These are phyloP conservation scores for Boulengeromyrus knoepffleri DNA, from an alignment of 2,113 vertebrate species.

Conservation along the genomic window DNA sequence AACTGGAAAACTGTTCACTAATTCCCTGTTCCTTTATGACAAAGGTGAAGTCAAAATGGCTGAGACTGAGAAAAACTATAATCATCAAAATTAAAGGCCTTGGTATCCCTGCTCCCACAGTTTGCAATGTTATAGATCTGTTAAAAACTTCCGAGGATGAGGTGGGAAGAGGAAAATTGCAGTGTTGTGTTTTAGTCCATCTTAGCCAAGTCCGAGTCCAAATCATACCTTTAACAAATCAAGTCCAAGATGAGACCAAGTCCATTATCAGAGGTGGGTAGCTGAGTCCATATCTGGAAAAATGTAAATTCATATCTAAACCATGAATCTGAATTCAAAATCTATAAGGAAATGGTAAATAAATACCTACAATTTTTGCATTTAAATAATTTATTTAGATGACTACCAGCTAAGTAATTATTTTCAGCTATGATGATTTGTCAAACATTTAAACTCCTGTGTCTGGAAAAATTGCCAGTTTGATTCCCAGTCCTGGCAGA, in stretches of 20 bases:
- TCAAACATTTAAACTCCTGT: background rate
- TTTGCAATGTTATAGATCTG: background rate
- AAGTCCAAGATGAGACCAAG: background rate
- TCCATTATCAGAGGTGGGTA: background rate
- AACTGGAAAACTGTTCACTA: background rate
- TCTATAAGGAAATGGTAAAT: background rate
- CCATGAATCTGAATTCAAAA: background rate
- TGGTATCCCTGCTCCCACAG: background rate
- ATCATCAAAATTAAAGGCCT: background rate
- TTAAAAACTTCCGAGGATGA: background rate
- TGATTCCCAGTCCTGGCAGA: background rate
- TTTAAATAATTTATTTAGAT: background rate
- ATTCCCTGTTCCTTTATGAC: background rate
- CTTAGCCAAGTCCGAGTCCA: background rate
- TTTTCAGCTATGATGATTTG: background rate
- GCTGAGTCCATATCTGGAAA: background rate
- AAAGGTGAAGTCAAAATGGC: background rate
- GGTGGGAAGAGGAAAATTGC: background rate
- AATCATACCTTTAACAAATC: background rate
- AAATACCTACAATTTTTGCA: background rate
- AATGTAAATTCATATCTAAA: background rate
- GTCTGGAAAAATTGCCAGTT: background rate
- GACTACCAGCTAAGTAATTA: background rate
- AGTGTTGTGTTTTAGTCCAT: background rate
- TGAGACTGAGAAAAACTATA: background rate